phyloP scores from a whole-genome alignment of 2,888 invertebrate genomes.

The Luperina testacea region DNA sequence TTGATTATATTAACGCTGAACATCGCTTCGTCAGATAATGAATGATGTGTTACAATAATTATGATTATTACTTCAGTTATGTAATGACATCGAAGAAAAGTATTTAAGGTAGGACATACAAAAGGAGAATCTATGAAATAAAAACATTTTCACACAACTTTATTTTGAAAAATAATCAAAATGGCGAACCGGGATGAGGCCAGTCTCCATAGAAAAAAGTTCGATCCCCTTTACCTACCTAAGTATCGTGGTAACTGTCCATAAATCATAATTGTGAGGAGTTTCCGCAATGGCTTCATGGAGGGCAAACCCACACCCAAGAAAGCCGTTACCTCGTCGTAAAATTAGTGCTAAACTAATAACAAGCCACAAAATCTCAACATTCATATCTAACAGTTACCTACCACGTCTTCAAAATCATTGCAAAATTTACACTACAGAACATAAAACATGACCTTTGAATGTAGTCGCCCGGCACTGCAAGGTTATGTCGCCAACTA shows the following conservation, averaged over 20 bases:
- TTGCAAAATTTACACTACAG: constrained; percentile 20
- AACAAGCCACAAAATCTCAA: neutral
- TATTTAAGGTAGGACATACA: too few relatives aligned
- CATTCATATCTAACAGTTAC: neutral
- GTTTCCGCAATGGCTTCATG: neutral
- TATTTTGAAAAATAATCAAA: too few relatives aligned
- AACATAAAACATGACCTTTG: constrained; percentile 50
- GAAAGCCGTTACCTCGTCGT: neutral
- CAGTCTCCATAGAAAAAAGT: too few relatives aligned
- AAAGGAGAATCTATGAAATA: too few relatives aligned
- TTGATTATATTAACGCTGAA: too few relatives aligned
- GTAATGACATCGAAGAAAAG: too few relatives aligned
- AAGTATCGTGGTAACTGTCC: neutral
- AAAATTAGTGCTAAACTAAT: neutral
- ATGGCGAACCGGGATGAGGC: too few relatives aligned
- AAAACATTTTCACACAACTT: too few relatives aligned
- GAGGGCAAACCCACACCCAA: neutral
- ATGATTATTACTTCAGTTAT: too few relatives aligned
- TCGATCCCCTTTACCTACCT: neutral
- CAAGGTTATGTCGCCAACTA: constrained; percentile 63
- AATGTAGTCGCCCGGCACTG: constrained; percentile 23
- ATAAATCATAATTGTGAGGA: neutral
- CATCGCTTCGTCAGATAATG: too few relatives aligned
- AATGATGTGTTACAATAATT: too few relatives aligned
- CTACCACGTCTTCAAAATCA: neutral